A percentile compares a stretch with the other conserved stretches of the same genome.
phyloP scores from a whole-genome alignment of 2,888 invertebrate species.

The Drosophila longiperda region DNA sequence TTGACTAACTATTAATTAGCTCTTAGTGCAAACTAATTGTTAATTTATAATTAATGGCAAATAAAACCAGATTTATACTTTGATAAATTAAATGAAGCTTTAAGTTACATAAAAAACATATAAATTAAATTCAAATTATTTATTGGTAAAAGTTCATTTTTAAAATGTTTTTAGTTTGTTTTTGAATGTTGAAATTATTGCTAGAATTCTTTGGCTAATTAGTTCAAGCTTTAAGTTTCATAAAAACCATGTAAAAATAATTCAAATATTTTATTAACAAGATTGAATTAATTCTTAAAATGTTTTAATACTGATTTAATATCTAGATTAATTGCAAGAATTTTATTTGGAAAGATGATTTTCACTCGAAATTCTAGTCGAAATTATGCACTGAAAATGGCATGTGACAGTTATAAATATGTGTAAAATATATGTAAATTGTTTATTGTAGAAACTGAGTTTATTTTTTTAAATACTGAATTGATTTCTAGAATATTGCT shows the following conservation, averaged over 20 bases:
- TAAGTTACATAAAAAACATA: not conserved
- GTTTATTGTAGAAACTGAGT: too few species aligned
- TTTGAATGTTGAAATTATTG: not conserved
- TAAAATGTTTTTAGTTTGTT: not conserved
- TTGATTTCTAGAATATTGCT: too few species aligned
- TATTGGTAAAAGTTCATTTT: not conserved
- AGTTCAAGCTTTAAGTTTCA: too few species aligned
- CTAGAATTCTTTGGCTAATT: not conserved
- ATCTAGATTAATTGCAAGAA: not conserved
- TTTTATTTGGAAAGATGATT: not conserved
- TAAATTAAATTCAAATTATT: not conserved
- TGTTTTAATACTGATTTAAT: too few species aligned
- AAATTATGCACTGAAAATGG: too few species aligned
- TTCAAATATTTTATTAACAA: too few species aligned
- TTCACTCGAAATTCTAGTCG: not conserved
- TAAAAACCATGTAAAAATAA: too few species aligned
- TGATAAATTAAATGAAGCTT: not conserved
- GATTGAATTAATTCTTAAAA: too few species aligned
- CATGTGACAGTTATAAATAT: too few species aligned
- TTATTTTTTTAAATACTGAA: too few species aligned
- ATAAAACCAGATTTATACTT: not conserved
- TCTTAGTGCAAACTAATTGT: not conserved
- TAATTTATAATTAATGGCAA: not conserved
- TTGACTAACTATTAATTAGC: not conserved
- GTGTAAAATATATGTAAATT: too few species aligned